Conservation (phyloP, 2,113 vertebrate species). For the Nibea albiflora region DNA sequence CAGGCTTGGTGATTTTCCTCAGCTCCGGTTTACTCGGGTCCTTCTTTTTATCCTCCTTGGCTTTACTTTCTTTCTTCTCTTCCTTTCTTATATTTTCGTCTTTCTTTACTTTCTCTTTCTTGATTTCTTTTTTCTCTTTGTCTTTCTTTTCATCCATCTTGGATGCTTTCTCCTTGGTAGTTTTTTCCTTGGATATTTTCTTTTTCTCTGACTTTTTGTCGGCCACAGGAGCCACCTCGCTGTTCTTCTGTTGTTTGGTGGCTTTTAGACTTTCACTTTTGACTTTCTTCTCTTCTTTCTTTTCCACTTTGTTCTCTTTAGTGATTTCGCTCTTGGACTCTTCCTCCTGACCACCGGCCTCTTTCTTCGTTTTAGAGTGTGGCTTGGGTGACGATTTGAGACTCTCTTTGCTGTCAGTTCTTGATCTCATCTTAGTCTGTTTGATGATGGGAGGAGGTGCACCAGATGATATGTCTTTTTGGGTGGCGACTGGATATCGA, state of each 20-base stretch:
- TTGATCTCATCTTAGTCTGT: constrained; percentile 94
- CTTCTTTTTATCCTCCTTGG: constrained; percentile 93
- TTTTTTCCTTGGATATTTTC: constrained; percentile 91
- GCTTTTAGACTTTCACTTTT: constrained; percentile 88
- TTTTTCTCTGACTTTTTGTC: constrained; percentile 90
- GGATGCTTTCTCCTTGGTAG: constrained; percentile 89
- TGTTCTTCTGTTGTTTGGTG: constrained; percentile 87
- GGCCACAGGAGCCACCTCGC: constrained; percentile 82
- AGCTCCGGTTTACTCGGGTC: constrained; percentile 89
- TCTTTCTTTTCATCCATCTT: constrained; percentile 95
- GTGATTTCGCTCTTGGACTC: constrained; percentile 84
- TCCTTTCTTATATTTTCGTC: constrained; percentile 91
- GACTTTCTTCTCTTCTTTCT: constrained; percentile 86
- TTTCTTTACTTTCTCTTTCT: constrained; percentile 89
- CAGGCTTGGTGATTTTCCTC: constrained; percentile 92
- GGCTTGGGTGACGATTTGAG: constrained; percentile 93
- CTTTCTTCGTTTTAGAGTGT: constrained; percentile 89
- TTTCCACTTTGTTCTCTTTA: constrained; percentile 91
- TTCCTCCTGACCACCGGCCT: constrained; percentile 86
- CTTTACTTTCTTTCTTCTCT: constrained; percentile 90
- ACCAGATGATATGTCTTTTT: constrained; percentile 92
- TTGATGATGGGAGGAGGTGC: constrained; percentile 88
- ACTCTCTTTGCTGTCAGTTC: constrained; percentile 97
- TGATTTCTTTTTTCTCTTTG: constrained; percentile 95
- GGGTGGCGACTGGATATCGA: constrained; percentile 94